Evolutionary conservation across 2,888 invertebrate species (phyloP), one percentile per base, ranked within the genome.

Genomic region (Caprella mutica): DNA sequence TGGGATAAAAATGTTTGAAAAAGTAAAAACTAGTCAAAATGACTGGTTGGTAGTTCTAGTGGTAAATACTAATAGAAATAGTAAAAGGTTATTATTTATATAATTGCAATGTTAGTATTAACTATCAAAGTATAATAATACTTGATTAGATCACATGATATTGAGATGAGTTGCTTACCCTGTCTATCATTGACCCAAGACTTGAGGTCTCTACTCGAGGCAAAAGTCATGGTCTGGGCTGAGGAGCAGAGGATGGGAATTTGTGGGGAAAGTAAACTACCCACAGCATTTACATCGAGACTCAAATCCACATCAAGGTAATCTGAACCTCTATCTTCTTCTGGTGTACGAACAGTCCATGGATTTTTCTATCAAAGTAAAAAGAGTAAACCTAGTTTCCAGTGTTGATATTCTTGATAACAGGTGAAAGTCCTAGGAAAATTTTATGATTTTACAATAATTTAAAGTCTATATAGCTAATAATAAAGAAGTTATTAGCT

Each of bases 291-390:
- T 46, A 85, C 73, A 67, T 84, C 80, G 27, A 92, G 80, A 76
- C 84, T 82, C 54, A 88, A 82, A 67, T 90, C 88, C 78, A 92
- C 83, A 3, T 85, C 85, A 66, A 83, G 83, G 70, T 85, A 86
- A 50, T 85, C 83, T 70, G 85, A 82, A 3, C 89, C 89, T 66
- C 83, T 81, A 69, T 92, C 90, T 69, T 92, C 91, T 71, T 94
- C 94, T 0, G 93, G 90, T 1, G 84, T 82, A 30, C 94, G 79
- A 39, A 92, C 83, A 17, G 89, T 87, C 59, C 86, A 85, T 4
- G 89, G 87, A 75, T 90, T 90, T 74, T 81, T 81, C 76, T 76
- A 66, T 1, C 67, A 65, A 56, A 54, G 6, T 33, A 40, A 8
- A 40, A 6, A 40, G n/a, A n/a, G n/a, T n/a, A n/a, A n/a, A n/a